Percentiles rank a stretch among this genome's conserved stretches.
These are phyloP conservation scores for Falco concolor DNA, from an alignment of 2,797 vertebrate genomes.

Conservation along the genomic window DNA sequence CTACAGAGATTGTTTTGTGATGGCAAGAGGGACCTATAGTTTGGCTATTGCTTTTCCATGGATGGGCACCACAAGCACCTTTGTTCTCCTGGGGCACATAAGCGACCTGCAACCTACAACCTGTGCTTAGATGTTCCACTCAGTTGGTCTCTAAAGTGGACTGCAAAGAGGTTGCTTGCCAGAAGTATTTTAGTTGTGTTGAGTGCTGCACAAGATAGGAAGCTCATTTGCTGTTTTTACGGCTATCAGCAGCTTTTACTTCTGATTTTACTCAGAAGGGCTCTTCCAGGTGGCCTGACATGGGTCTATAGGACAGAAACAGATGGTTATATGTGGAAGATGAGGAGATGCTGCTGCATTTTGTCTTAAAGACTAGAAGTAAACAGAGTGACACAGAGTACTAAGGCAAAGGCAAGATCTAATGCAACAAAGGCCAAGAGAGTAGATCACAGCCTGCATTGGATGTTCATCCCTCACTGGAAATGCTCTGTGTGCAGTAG, in stretches of 20 bases:
- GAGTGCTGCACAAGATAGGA: background rate
- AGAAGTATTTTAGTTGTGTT: background rate
- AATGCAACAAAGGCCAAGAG: background rate
- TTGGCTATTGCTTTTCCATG: background rate
- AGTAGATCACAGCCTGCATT: background rate
- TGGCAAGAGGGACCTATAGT: background rate
- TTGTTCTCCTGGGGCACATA: background rate
- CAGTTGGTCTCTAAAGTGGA: background rate
- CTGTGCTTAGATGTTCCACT: background rate
- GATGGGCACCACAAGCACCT: background rate
- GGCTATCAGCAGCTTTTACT: background rate
- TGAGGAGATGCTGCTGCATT: background rate
- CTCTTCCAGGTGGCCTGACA: background rate
- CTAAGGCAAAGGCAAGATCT: background rate
- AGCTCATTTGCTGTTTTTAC: background rate
- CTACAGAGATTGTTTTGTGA: background rate
- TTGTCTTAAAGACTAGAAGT: background rate
- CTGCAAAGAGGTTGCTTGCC: background rate
- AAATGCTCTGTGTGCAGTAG: background rate
- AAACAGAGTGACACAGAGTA: background rate
- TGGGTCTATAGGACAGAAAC: background rate
- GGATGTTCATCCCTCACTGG: background rate
- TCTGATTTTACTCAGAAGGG: background rate
- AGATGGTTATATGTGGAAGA: background rate
- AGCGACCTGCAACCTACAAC: background rate